phyloP scores from a whole-genome alignment of 2,113 vertebrate genomes.

The Nansenia antarctica region DNA sequence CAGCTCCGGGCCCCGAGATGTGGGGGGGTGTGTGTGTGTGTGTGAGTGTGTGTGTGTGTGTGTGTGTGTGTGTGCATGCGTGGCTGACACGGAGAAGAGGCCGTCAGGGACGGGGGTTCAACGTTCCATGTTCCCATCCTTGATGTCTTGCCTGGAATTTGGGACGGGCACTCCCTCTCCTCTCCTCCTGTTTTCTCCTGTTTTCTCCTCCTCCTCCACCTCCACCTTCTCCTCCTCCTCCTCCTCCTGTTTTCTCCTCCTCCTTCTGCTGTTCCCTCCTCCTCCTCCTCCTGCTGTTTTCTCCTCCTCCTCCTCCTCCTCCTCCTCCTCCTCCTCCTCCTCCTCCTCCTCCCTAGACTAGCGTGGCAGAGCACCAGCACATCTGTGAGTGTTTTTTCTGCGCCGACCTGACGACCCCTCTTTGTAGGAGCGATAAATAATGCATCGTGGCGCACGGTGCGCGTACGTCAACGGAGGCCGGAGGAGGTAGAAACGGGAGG shows the following conservation, averaged over 20 bases:
- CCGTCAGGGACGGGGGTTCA: conserved; percentile 49
- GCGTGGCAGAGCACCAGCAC: conserved; percentile 54
- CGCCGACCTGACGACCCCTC: too few relatives aligned
- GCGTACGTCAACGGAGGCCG: too few relatives aligned
- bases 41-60: not conserved
- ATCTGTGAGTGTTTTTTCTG: conserved; percentile 66
- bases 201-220: too few relatives aligned
- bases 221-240: too few relatives aligned
- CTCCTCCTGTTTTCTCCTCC: too few relatives aligned
- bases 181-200: too few relatives aligned
- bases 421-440: too few relatives aligned
- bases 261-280: too few relatives aligned
- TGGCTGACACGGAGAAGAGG: conserved; percentile 35
- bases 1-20: conserved; percentile 37
- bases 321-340: conserved; percentile 37
- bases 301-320: conserved; percentile 43
- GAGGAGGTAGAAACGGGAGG: too few relatives aligned
- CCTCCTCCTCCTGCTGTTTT: too few relatives aligned
- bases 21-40: conserved; percentile 14
- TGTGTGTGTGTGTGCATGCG: conserved; percentile 15
- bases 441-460: too few relatives aligned
- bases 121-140: conserved; percentile 5
- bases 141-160: conserved; percentile 33
- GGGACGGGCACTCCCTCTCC: conserved; percentile 44
- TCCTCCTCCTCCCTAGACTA: not conserved